A percentile compares a stretch with the other conserved stretches of the same genome.
phyloP scores from a whole-genome alignment of 1,140 invertebrate species.

The Lepidostoma basale region DNA sequence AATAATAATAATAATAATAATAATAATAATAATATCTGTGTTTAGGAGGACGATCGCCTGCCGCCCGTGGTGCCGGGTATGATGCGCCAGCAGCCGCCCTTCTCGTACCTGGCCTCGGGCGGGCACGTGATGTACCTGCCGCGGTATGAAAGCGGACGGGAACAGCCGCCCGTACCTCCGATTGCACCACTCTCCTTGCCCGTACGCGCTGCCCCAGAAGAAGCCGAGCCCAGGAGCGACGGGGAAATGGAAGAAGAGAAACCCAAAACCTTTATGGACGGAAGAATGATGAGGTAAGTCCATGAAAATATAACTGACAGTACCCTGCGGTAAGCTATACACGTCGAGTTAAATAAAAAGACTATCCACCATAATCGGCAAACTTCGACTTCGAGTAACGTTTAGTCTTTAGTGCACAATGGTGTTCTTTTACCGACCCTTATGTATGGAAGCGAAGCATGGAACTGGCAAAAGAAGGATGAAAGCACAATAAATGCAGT shows the following conservation, averaged over 20 bases:
- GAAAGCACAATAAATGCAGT: too few relatives aligned
- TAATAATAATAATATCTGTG: background rate
- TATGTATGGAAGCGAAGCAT: too few relatives aligned
- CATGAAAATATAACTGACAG: too few relatives aligned
- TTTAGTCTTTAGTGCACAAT: too few relatives aligned
- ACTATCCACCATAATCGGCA: too few relatives aligned
- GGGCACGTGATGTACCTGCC: conserved; percentile 83
- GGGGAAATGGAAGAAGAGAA: conserved; percentile 41
- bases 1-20: conserved; percentile 13
- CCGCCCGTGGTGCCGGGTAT: conserved; percentile 50
- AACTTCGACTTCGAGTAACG: too few relatives aligned
- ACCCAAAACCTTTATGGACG: conserved; percentile 24
- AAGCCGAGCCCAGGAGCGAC: conserved; percentile 34
- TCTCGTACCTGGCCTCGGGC: conserved; percentile 59
- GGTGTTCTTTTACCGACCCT: too few relatives aligned
- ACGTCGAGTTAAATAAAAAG: too few relatives aligned
- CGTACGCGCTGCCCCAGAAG: background rate
- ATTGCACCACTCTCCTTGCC: conserved; percentile 53
- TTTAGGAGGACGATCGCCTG: conserved; percentile 47
- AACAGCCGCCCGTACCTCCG: conserved; percentile 18
- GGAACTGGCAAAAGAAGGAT: too few relatives aligned
- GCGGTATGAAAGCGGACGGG: conserved; percentile 58
- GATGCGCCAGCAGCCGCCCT: conserved; percentile 53
- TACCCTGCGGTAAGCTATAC: too few relatives aligned
- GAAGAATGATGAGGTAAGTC: conserved; percentile 33